Conservation (phyloP, 1,140 invertebrate species). For the Daktulosphaira vitifoliae region DNA sequence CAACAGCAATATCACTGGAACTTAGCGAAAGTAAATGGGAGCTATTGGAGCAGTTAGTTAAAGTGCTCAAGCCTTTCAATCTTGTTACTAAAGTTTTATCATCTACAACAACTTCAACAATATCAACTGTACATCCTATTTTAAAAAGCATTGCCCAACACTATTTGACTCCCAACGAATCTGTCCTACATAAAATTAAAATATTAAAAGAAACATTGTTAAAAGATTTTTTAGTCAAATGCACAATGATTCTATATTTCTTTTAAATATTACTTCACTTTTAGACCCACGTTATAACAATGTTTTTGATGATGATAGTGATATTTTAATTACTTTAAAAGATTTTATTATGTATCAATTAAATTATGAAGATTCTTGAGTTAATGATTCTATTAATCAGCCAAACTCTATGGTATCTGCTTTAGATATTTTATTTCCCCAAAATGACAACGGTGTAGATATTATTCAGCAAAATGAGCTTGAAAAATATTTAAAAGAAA, state of each 20-base stretch:
- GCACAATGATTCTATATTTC: slow-evolving; percentile 5
- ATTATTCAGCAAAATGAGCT: slow-evolving; percentile 7
- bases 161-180: too few species aligned
- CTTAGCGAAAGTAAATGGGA: too few species aligned
- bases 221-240: slow-evolving; percentile 7
- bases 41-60: too few species aligned
- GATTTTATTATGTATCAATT: slow-evolving; percentile 8
- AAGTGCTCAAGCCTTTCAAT: too few species aligned
- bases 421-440: slow-evolving; percentile 8
- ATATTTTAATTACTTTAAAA: too few species aligned
- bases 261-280: slow-evolving; percentile 8
- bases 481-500: too few species aligned
- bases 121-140: slow-evolving; percentile 3
- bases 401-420: neutral
- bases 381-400: slow-evolving; percentile 7
- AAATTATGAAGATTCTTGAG: neutral
- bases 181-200: neutral
- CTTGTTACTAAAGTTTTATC: too few species aligned
- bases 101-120: too few species aligned
- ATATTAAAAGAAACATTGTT: neutral
- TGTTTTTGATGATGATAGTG: slow-evolving; percentile 1
- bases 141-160: slow-evolving; percentile 1
- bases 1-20: too few species aligned
- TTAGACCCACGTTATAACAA: slow-evolving; percentile 8
- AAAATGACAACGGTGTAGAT: neutral